phyloP scores from a whole-genome alignment of 2,888 invertebrate species.

The Callyntrura sp. region DNA sequence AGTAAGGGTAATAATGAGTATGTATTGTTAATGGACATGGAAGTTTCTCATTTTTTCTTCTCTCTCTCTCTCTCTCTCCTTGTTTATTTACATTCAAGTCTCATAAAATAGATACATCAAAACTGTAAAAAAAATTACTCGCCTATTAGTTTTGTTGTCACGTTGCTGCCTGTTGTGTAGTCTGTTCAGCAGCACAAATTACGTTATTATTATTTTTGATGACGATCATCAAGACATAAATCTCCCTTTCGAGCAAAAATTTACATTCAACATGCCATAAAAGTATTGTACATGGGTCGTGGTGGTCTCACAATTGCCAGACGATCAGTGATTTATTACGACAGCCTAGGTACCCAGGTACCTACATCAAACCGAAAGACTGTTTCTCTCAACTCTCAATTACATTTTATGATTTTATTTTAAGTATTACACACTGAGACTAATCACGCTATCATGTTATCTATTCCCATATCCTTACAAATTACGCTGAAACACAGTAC shows the following conservation, averaged over 20 bases:
- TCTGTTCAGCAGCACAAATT: too few relatives aligned
- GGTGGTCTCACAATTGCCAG: background rate
- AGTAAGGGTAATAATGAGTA: background rate
- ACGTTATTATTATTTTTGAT: background rate
- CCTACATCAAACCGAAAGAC: too few relatives aligned
- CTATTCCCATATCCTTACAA: too few relatives aligned
- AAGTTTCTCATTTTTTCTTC: slow-evolving; percentile 18
- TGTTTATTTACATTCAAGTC: background rate
- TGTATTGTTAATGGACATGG: slow-evolving; percentile 4
- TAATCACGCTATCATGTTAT: too few relatives aligned
- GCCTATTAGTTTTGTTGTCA: slow-evolving; percentile 22
- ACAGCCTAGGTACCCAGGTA: too few relatives aligned
- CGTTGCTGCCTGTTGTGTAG: background rate
- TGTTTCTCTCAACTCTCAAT: too few relatives aligned
- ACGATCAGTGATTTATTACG: too few relatives aligned
- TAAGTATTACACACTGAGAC: too few relatives aligned
- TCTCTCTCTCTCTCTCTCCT: background rate
- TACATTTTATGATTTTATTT: too few relatives aligned
- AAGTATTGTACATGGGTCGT: background rate
- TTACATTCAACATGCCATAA: slow-evolving; percentile 3
- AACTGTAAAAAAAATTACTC: background rate
- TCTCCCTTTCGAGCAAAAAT: slow-evolving; percentile 4
- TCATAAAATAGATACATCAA: background rate
- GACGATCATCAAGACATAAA: background rate
- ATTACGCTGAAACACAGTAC: too few relatives aligned